These are phyloP conservation scores for Stomatorhinus walkeri DNA, from an alignment of 2,797 vertebrate genomes.

Conservation along the genomic window DNA sequence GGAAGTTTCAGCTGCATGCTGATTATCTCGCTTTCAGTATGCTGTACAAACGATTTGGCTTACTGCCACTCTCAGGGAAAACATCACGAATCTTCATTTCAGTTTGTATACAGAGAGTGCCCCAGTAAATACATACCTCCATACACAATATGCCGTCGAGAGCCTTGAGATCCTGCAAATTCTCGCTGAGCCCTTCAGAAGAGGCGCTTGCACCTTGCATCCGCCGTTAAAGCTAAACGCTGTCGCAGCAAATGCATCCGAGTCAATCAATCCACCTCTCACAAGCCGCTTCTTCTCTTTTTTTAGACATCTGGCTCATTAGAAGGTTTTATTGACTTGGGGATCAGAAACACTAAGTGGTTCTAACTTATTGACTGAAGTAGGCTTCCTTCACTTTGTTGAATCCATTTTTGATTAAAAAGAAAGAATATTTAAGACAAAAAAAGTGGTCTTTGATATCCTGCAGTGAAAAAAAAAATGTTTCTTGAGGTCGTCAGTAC, in stretches of 20 bases:
- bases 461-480: not conserved
- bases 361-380: not conserved
- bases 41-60: not conserved
- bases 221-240: slow-evolving; percentile 1
- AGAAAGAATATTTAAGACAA: not conserved
- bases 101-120: not conserved
- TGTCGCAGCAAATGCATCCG: slow-evolving; percentile 16
- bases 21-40: not conserved
- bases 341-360: slow-evolving; percentile 24
- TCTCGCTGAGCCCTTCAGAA: not conserved
- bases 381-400: not conserved
- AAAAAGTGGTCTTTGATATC: not conserved
- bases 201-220: not conserved
- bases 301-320: slow-evolving; percentile 21
- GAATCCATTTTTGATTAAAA: not conserved
- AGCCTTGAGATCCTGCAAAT: not conserved
- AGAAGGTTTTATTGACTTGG: slow-evolving; percentile 22
- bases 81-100: not conserved
- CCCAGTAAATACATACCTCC: not conserved
- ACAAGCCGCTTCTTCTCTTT: not conserved
- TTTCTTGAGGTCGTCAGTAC: not conserved
- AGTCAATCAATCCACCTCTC: slow-evolving; percentile 18
- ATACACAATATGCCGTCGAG: not conserved
- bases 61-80: not conserved
- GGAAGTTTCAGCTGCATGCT: not conserved